phyloP scores from a whole-genome alignment of 92 coral and sea anemone genomes.

The Phenganax stokvisi region DNA sequence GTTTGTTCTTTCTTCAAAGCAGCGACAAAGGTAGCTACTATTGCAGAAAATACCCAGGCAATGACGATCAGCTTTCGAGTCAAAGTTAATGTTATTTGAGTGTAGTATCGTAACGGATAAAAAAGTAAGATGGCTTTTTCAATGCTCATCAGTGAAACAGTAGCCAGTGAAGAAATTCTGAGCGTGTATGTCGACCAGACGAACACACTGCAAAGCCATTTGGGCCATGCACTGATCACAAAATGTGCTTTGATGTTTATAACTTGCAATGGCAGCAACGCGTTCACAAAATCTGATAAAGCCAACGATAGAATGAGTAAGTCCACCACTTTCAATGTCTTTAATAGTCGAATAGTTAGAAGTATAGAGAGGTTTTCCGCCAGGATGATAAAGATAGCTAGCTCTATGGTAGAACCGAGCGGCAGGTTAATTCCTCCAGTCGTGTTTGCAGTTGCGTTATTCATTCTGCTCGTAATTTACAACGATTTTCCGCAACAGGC shows the following conservation, averaged over 20 bases:
- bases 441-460: background rate
- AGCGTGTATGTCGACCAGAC: constrained; percentile 70
- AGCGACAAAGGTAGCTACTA: constrained; percentile 60
- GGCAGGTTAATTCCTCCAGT: constrained; percentile 27
- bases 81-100: constrained; percentile 59
- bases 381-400: constrained; percentile 52
- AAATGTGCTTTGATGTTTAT: constrained; percentile 67
- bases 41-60: constrained; percentile 59
- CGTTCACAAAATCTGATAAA: constrained; percentile 71
- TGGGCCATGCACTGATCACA: constrained; percentile 69
- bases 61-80: constrained; percentile 51
- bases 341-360: constrained; percentile 61
- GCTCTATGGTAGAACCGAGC: constrained; percentile 64
- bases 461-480: background rate
- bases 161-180: constrained; percentile 84
- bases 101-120: constrained; percentile 68
- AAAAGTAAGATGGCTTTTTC: constrained; percentile 71
- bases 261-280: constrained; percentile 64
- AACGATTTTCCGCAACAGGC: background rate
- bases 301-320: constrained; percentile 73
- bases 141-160: constrained; percentile 78
- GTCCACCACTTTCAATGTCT: constrained; percentile 78
- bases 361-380: constrained; percentile 66
- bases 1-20: constrained; percentile 59
- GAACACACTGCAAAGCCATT: constrained; percentile 60